Conservation (phyloP, 2,113 vertebrate species). For the Hiodon alosoides region DNA sequence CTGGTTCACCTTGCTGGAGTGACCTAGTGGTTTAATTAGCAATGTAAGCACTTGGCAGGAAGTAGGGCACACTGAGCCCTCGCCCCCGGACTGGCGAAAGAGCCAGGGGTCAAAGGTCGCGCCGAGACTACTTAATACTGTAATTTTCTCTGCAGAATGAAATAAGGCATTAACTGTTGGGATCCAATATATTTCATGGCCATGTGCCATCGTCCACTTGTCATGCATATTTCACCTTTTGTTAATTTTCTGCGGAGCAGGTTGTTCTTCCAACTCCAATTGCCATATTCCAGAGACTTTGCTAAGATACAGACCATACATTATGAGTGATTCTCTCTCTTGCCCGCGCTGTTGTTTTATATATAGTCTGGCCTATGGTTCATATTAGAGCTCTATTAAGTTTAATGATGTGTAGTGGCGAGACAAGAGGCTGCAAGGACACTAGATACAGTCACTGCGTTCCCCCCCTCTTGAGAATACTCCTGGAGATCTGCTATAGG, state of each 20-base stretch:
- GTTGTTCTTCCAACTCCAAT: neutral
- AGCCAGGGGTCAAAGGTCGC: conserved; percentile 7
- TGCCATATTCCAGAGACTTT: neutral
- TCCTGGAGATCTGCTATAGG: no score
- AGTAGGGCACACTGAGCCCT: neutral
- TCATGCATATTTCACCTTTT: neutral
- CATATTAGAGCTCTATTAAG: no score
- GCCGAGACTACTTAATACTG: neutral
- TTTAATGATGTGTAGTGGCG: no score
- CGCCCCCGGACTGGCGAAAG: neutral
- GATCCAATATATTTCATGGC: neutral
- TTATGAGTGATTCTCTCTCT: no score
- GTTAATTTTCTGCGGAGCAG: neutral
- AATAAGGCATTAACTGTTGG: neutral
- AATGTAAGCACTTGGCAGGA: neutral
- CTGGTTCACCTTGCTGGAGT: neutral
- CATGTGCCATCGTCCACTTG: neutral
- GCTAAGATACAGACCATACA: no score
- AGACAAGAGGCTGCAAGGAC: no score
- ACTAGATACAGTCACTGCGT: no score
- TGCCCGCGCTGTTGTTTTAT: no score
- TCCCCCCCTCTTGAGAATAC: no score
- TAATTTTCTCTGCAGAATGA: neutral
- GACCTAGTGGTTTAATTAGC: conserved; percentile 1
- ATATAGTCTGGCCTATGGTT: no score